A percentile compares a stretch with the other conserved stretches of the same genome.
Evolutionary conservation across 2,888 invertebrate species (phyloP).

Genomic region (Dasypogon diadema): DNA sequence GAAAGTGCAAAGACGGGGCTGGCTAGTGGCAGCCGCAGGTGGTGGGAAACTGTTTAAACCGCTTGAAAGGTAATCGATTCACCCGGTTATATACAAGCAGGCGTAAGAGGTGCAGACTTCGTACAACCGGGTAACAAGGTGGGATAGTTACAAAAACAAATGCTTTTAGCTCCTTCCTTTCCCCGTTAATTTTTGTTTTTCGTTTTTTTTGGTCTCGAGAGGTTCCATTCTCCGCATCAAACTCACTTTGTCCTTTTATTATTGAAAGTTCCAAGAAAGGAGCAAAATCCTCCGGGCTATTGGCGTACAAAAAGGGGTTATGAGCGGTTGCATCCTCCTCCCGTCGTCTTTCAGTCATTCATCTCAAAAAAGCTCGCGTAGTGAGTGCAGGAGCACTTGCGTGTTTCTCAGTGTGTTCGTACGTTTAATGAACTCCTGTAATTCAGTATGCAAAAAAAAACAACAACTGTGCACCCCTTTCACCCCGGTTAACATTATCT

Average conservation of each 20-base stretch:
- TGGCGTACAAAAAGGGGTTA: background rate
- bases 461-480: no score
- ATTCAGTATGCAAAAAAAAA: background rate
- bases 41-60: no score
- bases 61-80: no score
- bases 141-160: background rate
- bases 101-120: no score
- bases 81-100: no score
- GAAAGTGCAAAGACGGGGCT: background rate
- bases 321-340: background rate
- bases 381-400: background rate
- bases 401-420: background rate
- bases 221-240: background rate
- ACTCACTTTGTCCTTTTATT: background rate
- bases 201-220: background rate
- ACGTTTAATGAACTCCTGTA: slow-evolving; percentile 22
- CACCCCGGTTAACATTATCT: background rate
- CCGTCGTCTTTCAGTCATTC: slow-evolving; percentile 3
- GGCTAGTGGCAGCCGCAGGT: background rate
- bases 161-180: no score
- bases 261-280: background rate
- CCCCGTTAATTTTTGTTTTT: no score
- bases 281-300: background rate
- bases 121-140: no score
- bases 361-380: background rate